Evolutionary conservation across 2,888 invertebrate species (phyloP).

Genomic region (Gonocerus acuteangulatus): DNA sequence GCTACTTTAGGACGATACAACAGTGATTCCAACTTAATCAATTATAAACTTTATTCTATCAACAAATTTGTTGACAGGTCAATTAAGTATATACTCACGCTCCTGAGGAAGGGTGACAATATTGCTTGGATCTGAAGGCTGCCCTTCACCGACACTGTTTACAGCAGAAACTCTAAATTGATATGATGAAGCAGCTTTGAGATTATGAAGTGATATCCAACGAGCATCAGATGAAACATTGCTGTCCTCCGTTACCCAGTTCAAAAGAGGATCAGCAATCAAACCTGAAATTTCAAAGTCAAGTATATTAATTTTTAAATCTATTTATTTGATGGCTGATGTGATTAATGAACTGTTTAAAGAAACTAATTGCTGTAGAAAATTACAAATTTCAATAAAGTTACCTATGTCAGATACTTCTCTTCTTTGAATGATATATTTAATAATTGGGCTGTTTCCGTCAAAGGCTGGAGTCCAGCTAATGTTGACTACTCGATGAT

Average conservation of each 20-base stretch:
- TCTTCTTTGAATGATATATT: constrained; percentile 85
- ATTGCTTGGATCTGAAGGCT: constrained; percentile 81
- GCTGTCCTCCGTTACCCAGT: constrained; percentile 80
- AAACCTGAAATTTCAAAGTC: constrained; percentile 66
- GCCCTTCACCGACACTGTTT: constrained; percentile 92
- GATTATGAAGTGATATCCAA: constrained; percentile 70
- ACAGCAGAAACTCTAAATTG: constrained; percentile 95
- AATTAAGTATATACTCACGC: constrained; percentile 57
- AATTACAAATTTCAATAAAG: constrained; percentile 41
- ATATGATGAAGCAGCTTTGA: constrained; percentile 91
- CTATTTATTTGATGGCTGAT: no score
- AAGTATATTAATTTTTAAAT: constrained; percentile 3
- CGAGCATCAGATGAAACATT: constrained; percentile 74
- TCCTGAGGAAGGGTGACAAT: constrained; percentile 90
- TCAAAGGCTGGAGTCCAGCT: constrained; percentile 95
- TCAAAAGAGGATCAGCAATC: constrained; percentile 72
- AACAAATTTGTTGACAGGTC: no score
- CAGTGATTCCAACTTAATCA: no score
- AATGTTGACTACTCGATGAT: constrained; percentile 73
- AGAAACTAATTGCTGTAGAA: neutral
- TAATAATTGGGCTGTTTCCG: constrained; percentile 89
- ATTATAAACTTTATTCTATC: no score
- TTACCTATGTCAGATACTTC: constrained; percentile 80
- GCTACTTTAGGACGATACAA: no score
- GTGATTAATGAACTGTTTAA: neutral